Evolutionary conservation across 2,888 invertebrate species (phyloP).

Genomic region (Troides helena): DNA sequence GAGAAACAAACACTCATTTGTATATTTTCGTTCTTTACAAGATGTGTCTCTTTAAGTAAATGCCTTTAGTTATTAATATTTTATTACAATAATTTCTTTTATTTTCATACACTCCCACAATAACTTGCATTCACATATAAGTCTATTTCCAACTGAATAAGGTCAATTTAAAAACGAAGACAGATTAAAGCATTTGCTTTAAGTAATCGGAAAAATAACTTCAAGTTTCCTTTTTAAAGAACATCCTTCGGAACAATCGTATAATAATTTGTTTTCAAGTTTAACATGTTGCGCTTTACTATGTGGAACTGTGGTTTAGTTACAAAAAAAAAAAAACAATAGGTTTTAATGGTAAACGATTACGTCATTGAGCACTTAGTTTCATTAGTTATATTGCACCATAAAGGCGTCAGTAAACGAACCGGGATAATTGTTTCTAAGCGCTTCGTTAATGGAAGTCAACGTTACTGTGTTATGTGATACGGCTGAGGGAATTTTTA

Average conservation of each 20-base stretch:
- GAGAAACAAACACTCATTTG: too few species aligned
- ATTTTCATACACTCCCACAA: too few species aligned
- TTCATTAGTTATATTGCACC: constrained; percentile 11
- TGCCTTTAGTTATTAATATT: too few species aligned
- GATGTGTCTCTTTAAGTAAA: too few species aligned
- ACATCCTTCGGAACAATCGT: neutral
- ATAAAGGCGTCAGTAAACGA: neutral
- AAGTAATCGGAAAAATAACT: too few species aligned
- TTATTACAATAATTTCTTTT: too few species aligned
- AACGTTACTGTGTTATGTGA: neutral
- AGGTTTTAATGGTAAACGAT: constrained; percentile 6
- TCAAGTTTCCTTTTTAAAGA: too few species aligned
- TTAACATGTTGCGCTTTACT: neutral
- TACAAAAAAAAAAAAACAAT: neutral
- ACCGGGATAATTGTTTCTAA: constrained; percentile 1
- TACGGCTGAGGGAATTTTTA: neutral
- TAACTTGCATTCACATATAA: too few species aligned
- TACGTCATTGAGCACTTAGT: constrained; percentile 24
- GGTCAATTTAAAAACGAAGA: too few species aligned
- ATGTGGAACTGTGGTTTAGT: neutral
- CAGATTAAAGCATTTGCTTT: too few species aligned
- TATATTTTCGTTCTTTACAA: too few species aligned
- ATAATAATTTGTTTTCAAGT: neutral
- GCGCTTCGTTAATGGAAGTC: constrained; percentile 9
- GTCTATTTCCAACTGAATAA: too few species aligned